Evolutionary conservation across 1,140 invertebrate genomes (phyloP).

Genomic region (Wiebesia pumilae): DNA sequence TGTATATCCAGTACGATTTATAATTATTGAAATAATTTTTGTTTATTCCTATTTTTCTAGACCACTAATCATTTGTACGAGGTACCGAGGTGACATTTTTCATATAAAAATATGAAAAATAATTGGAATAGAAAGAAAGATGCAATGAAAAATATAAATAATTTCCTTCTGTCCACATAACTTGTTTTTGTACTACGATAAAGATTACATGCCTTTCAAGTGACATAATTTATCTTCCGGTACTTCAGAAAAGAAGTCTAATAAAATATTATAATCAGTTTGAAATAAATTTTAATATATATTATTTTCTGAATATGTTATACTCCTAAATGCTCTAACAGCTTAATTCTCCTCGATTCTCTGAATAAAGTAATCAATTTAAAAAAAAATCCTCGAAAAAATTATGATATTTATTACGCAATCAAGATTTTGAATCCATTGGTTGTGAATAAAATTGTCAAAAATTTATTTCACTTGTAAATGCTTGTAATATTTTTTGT

Average conservation of each 20-base stretch:
- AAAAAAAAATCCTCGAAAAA: too few relatives aligned
- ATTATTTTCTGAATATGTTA: background rate
- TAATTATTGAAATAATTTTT: too few relatives aligned
- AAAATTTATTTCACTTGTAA: too few relatives aligned
- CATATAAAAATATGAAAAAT: background rate
- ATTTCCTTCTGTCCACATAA: background rate
- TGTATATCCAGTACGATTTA: background rate
- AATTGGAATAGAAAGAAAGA: background rate
- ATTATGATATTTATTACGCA: too few relatives aligned
- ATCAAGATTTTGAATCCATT: too few relatives aligned
- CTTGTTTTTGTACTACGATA: background rate
- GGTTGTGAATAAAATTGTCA: too few relatives aligned
- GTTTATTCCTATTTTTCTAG: too few relatives aligned
- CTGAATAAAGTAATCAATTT: background rate
- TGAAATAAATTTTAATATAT: background rate
- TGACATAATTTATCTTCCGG: background rate
- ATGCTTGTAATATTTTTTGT: too few relatives aligned
- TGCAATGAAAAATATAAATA: constrained; percentile 1
- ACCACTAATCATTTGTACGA: too few relatives aligned
- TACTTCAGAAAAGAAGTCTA: background rate
- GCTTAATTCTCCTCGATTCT: background rate
- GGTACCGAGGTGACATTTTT: background rate
- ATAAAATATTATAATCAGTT: background rate
- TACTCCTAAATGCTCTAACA: too few relatives aligned
- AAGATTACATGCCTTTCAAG: background rate